phyloP scores from a whole-genome alignment of 2,888 invertebrate species.

The Blastobasis lacticolella region DNA sequence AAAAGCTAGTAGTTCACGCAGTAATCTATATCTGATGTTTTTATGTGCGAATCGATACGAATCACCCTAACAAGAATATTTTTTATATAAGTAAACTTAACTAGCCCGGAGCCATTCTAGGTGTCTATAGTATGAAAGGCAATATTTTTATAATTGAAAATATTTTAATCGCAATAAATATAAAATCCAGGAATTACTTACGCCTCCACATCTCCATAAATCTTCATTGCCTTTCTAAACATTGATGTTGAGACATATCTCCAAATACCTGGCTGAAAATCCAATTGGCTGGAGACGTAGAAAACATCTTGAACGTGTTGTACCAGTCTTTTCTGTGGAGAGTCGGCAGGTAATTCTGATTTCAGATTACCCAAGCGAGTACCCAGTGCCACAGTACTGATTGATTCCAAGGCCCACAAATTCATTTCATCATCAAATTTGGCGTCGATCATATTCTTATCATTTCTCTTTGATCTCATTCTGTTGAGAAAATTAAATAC shows the following conservation, averaged over 20 bases:
- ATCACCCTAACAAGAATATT: no score
- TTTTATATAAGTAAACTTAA: no score
- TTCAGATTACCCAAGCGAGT: slow-evolving; percentile 48
- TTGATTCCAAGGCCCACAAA: slow-evolving; percentile 78
- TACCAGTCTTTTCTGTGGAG: slow-evolving; percentile 42
- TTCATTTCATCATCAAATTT: slow-evolving; percentile 73
- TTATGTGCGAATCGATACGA: no score
- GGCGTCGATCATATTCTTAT: slow-evolving; percentile 67
- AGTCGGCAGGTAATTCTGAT: slow-evolving; percentile 38
- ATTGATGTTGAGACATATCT: slow-evolving; percentile 34
- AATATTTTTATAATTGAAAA: no score
- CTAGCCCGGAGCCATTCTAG: no score
- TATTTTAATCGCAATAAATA: no score
- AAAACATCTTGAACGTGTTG: slow-evolving; percentile 41
- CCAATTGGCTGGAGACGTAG: slow-evolving; percentile 27
- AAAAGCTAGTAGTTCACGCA: no score
- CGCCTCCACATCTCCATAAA: slow-evolving; percentile 43
- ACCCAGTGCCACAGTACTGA: slow-evolving; percentile 51
- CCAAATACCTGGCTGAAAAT: slow-evolving; percentile 46
- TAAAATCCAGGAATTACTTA: slow-evolving; percentile 18
- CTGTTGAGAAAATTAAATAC: slow-evolving; percentile 34
- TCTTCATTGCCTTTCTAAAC: slow-evolving; percentile 41
- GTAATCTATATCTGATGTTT: no score
- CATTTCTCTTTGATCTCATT: slow-evolving; percentile 63
- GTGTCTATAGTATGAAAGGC: no score